Percentiles rank a stretch among this genome's conserved stretches.
Evolutionary conservation across 2,797 vertebrate species (phyloP).

Genomic region (Halcyon chelicuti): DNA sequence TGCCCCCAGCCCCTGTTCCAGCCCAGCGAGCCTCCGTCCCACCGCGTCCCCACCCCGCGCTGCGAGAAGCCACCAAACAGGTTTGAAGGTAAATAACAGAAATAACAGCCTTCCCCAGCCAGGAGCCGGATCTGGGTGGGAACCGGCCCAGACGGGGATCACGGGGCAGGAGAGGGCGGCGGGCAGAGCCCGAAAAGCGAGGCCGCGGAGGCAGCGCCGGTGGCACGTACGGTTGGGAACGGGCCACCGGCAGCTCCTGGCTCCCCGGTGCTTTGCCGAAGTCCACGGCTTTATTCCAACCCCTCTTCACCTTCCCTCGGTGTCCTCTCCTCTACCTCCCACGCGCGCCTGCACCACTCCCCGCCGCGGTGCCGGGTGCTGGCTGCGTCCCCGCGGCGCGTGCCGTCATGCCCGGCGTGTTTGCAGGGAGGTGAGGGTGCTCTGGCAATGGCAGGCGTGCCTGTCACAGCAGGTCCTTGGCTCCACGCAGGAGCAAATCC

Average conservation of each 20-base stretch:
- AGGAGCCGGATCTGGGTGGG: slow-evolving; percentile 38
- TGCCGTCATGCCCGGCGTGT: not conserved
- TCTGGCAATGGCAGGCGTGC: not conserved
- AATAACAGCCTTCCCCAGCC: slow-evolving; percentile 43
- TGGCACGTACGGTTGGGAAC: fast-evolving
- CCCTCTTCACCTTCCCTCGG: not conserved
- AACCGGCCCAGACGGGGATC: not conserved
- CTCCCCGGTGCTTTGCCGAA: not conserved
- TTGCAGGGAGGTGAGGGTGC: not conserved
- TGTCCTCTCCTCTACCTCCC: not conserved
- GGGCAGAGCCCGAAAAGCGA: not conserved
- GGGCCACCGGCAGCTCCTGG: not conserved
- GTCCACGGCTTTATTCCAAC: not conserved
- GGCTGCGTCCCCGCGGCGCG: not conserved
- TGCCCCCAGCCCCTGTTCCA: not conserved
- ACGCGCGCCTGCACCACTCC: not conserved
- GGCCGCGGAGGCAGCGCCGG: fast-evolving
- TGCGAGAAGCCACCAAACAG: slow-evolving; percentile 53
- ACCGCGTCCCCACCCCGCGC: not conserved
- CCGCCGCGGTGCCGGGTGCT: not conserved
- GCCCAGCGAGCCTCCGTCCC: not conserved
- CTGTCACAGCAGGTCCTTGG: slow-evolving; percentile 33
- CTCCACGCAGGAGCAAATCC: not conserved
- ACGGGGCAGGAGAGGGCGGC: not conserved
- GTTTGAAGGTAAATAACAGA: slow-evolving; percentile 77